Evolutionary conservation across 2,797 vertebrate species (phyloP).

Genomic region (Intellagama lesueurii): DNA sequence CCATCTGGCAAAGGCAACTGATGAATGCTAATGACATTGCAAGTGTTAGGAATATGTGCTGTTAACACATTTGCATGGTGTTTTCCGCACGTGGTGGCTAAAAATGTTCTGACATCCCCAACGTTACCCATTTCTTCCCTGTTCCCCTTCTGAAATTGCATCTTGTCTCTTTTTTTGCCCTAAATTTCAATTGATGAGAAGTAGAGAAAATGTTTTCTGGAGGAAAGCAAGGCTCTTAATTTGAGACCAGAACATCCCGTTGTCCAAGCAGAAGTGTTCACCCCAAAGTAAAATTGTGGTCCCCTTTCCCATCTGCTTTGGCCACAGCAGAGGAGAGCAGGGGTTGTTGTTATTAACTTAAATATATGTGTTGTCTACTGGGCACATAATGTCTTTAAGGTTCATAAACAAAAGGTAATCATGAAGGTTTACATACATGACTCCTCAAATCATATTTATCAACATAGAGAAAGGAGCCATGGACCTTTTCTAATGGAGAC

Average conservation of each 20-base stretch:
- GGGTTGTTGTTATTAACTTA: too few relatives aligned
- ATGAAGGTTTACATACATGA: neutral
- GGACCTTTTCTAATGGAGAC: neutral
- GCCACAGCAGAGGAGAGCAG: too few relatives aligned
- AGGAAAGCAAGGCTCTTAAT: neutral
- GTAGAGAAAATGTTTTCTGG: neutral
- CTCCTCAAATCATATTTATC: neutral
- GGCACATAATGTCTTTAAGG: neutral
- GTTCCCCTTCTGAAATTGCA: neutral
- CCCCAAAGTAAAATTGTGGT: too few relatives aligned
- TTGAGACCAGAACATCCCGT: neutral
- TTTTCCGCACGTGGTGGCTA: neutral
- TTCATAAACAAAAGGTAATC: neutral
- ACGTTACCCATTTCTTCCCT: neutral
- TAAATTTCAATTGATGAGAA: neutral
- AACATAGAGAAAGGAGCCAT: neutral
- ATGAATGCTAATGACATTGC: neutral
- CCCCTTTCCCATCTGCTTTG: too few relatives aligned
- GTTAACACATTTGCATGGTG: constrained; percentile 4
- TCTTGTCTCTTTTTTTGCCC: too few relatives aligned
- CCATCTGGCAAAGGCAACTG: constrained; percentile 27
- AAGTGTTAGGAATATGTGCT: neutral
- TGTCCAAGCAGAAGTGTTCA: too few relatives aligned
- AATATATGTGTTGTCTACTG: too few relatives aligned
- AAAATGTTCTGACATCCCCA: neutral